Conservation (phyloP, 2,113 vertebrate genomes). For the Ageneiosus marmoratus region DNA sequence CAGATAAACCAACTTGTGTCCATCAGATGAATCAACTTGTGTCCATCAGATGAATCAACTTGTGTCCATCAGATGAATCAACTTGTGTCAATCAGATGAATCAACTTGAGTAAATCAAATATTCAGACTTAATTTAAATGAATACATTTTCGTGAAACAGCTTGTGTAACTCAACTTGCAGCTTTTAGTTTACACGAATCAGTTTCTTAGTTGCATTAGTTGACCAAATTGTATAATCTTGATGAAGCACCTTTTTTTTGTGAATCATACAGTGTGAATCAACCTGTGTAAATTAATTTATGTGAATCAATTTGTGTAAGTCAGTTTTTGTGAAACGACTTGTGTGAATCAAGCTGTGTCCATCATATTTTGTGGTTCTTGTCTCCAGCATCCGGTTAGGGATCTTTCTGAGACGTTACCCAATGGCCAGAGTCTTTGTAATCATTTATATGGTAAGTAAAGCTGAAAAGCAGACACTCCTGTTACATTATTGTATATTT, state of each 20-base stretch:
- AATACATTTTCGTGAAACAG: background rate
- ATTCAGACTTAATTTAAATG: background rate
- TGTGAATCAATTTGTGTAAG: background rate
- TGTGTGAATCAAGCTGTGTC: background rate
- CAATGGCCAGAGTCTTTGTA: slow-evolving; percentile 90
- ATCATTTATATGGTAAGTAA: slow-evolving; percentile 95
- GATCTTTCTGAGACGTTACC: slow-evolving; percentile 94
- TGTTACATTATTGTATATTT: background rate
- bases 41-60: too few relatives aligned
- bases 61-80: too few relatives aligned
- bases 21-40: too few relatives aligned
- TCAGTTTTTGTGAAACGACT: background rate
- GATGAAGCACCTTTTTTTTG: too few relatives aligned
- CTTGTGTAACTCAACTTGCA: background rate
- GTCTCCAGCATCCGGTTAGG: slow-evolving; percentile 88
- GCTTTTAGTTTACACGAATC: background rate
- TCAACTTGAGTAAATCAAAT: background rate
- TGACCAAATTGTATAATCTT: background rate
- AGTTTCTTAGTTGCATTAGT: background rate
- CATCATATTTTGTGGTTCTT: background rate
- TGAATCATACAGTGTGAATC: background rate
- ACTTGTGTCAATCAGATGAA: background rate
- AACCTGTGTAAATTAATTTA: too few relatives aligned
- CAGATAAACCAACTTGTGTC: too few relatives aligned
- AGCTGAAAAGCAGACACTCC: background rate